Conservation (phyloP, 2,888 invertebrate genomes). For the Drosophila ustulata region DNA sequence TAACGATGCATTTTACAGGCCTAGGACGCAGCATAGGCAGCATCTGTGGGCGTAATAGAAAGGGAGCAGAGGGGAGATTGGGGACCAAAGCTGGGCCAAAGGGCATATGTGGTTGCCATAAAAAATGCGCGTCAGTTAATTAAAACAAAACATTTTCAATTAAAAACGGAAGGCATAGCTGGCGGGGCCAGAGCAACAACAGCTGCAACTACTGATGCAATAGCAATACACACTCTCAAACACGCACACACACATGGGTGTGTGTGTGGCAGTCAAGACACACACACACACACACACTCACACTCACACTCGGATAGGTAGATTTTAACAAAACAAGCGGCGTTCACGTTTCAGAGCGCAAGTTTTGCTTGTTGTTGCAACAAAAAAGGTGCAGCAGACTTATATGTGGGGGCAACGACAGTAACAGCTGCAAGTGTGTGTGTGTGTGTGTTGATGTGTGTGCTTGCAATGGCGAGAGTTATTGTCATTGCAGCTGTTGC, state of each 20-base stretch:
- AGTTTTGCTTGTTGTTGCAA: slow-evolving; percentile 55
- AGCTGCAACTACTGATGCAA: slow-evolving; percentile 28
- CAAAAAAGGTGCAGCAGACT: slow-evolving; percentile 58
- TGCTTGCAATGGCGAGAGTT: slow-evolving; percentile 58
- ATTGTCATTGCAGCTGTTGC: slow-evolving; percentile 79
- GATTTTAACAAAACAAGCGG: slow-evolving; percentile 46
- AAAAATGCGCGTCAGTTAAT: slow-evolving; percentile 76
- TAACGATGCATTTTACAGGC: slow-evolving; percentile 17
- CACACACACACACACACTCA: slow-evolving; percentile 4
- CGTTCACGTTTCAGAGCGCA: slow-evolving; percentile 56
- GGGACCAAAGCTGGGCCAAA: neutral
- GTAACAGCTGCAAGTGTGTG: slow-evolving; percentile 35
- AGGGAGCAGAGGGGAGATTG: neutral
- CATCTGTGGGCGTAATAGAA: neutral
- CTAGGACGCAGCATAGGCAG: slow-evolving; percentile 2
- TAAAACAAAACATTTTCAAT: slow-evolving; percentile 83
- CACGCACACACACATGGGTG: slow-evolving; percentile 10
- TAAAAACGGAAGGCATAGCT: slow-evolving; percentile 49
- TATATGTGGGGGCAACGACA: slow-evolving; percentile 55
- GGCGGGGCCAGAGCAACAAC: slow-evolving; percentile 20
- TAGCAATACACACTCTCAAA: slow-evolving; percentile 27
- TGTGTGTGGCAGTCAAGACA: slow-evolving; percentile 30
- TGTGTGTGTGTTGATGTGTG: slow-evolving; percentile 6
- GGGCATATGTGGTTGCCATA: slow-evolving; percentile 42
- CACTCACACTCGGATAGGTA: neutral